A percentile compares a stretch with the other conserved stretches of the same genome.
Evolutionary conservation across 2,797 vertebrate genomes (phyloP).

Genomic region (Sparus aurata): DNA sequence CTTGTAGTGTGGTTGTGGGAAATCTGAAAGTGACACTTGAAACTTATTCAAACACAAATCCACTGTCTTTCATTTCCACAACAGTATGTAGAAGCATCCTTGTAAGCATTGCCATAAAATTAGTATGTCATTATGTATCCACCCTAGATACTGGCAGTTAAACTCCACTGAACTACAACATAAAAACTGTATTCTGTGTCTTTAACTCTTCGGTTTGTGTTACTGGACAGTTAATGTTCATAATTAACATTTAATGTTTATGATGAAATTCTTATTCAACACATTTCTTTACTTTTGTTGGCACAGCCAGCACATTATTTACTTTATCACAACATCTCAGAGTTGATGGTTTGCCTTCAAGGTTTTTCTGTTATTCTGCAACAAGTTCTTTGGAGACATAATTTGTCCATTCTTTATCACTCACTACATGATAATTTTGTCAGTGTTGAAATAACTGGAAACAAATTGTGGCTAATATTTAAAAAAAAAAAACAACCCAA

Average conservation of each 20-base stretch:
- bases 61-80: slow-evolving; percentile 2
- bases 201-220: neutral
- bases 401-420: neutral
- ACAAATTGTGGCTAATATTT: neutral
- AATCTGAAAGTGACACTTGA: slow-evolving; percentile 50
- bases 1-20: slow-evolving; percentile 18
- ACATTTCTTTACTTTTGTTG: neutral
- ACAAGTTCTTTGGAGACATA: neutral
- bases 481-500: neutral
- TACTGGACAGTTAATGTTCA: neutral
- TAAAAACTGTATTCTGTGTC: neutral
- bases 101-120: neutral
- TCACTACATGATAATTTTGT: neutral
- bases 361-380: neutral
- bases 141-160: neutral
- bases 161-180: neutral
- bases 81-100: neutral
- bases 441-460: neutral
- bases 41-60: neutral
- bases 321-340: neutral
- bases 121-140: neutral
- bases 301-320: neutral
- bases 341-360: neutral
- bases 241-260: neutral
- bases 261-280: neutral